phyloP scores from a whole-genome alignment of 1,140 invertebrate species.

The Calliopsis andreniformis region DNA sequence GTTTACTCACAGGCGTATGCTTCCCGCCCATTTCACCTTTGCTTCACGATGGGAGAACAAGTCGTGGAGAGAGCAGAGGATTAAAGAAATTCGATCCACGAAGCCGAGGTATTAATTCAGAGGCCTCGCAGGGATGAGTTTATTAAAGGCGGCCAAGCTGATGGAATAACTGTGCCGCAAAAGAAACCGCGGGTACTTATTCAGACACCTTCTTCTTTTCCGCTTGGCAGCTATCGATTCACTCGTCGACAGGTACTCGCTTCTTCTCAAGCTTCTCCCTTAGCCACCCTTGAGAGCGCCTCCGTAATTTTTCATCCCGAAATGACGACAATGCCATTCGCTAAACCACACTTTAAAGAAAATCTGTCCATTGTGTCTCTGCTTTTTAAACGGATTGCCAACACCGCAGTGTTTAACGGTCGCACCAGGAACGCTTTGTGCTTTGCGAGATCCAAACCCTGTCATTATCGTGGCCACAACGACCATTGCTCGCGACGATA shows the following conservation, averaged over 20 bases:
- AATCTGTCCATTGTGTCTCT: conserved; percentile 22
- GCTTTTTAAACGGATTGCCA: background rate
- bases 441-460: background rate
- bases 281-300: background rate
- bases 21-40: background rate
- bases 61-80: background rate
- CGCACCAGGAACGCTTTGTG: background rate
- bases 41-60: background rate
- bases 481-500: background rate
- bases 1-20: too few species aligned
- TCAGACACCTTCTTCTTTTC: conserved; percentile 32
- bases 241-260: conserved; percentile 9
- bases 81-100: background rate
- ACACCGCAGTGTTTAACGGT: conserved; percentile 26
- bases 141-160: conserved; percentile 18
- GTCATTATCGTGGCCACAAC: conserved; percentile 11
- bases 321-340: conserved; percentile 52
- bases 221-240: conserved; percentile 41
- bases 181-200: conserved; percentile 42
- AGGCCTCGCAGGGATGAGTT: conserved; percentile 12
- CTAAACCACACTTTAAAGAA: conserved; percentile 45
- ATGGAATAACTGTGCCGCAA: conserved; percentile 5
- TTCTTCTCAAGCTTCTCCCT: conserved; percentile 1
- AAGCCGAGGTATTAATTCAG: conserved; percentile 9
- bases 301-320: conserved; percentile 48